Base-by-base conservation (phyloP, 2,888 invertebrate genomes). In the Cantharis rustica region DNA sequence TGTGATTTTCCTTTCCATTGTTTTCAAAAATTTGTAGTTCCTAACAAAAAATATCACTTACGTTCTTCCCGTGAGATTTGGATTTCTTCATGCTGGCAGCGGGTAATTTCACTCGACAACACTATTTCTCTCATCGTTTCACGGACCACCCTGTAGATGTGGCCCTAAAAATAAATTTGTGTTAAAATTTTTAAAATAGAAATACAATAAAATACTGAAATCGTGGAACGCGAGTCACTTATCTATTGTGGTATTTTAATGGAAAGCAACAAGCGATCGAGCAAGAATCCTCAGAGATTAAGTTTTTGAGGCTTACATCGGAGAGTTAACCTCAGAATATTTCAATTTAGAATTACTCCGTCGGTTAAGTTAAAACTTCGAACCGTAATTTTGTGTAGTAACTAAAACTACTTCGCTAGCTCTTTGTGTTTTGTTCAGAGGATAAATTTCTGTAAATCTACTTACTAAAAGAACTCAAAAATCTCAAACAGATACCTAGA, bases 11-110 rank as follows among this genome's bases (percentile, higher is more conserved):
- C 31, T n/a, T n/a, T n/a, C n/a, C 47, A 2, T 47, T 47, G n/a
- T 47, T 47, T 47, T 47, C 47, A 7, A 47, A n/a, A 47, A n/a
- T 9, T 47, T n/a, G n/a, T 47, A 47, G 1, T n/a, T n/a, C 9
- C 7, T 31, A 31, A n/a, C 5, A n/a, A 13, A 31, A 47, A 3
- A 47, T 63, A 23, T 15, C 61, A 81, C 86, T 87, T 83, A 87
- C 87, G 85, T 86, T 83, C 83, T 87, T 87, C 80, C 84, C 82
- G 80, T 87, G 87, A 83, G 86, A 86, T 83, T 87, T 88, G 79
- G 87, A 87, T 84, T 87, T 88, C 86, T 85, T 87, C 87, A 88
- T 88, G 87, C 85, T 88, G 88, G 83, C 87, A 87, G 85, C 88
- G 87, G 81, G 87, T 88, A 72, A 88, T 88, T 84, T 88, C 88